Evolutionary conservation across 2,888 invertebrate species (phyloP).

Genomic region (Hyalella azteca): DNA sequence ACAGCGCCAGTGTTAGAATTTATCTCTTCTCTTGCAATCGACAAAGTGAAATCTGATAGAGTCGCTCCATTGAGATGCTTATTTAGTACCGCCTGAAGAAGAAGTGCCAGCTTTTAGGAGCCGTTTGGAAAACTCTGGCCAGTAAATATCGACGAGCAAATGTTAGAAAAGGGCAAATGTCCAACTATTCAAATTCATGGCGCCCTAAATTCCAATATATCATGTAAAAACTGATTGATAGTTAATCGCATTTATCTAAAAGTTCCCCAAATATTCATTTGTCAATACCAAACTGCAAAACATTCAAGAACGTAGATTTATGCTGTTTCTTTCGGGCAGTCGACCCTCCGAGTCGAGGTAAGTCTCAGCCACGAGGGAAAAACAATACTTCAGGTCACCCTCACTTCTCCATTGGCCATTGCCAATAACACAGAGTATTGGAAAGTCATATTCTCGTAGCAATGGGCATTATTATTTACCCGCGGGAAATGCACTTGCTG

Average conservation of each 20-base stretch:
- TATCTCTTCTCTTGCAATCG: constrained; percentile 29
- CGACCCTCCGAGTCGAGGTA: too few species aligned
- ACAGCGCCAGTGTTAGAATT: not conserved
- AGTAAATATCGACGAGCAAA: constrained; percentile 5
- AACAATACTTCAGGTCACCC: not conserved
- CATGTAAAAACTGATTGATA: too few species aligned
- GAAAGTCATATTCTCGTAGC: constrained; percentile 21
- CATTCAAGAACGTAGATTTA: too few species aligned
- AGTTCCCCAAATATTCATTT: too few species aligned
- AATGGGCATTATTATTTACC: constrained; percentile 29
- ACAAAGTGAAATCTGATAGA: constrained; percentile 36
- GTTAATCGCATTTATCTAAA: too few species aligned
- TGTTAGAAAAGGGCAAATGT: not conserved
- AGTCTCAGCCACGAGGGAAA: too few species aligned
- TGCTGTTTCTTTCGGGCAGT: too few species aligned
- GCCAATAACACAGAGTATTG: constrained; percentile 31
- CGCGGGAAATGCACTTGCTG: constrained; percentile 21
- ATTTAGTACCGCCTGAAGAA: constrained; percentile 8
- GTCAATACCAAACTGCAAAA: too few species aligned
- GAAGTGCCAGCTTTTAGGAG: not conserved
- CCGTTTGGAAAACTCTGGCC: not conserved
- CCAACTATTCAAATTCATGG: too few species aligned
- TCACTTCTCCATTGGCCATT: constrained; percentile 14
- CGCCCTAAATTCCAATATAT: too few species aligned
- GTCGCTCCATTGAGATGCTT: constrained; percentile 33